Conservation (phyloP, 2,888 invertebrate species). For the Sceliomorpha sp. region DNA sequence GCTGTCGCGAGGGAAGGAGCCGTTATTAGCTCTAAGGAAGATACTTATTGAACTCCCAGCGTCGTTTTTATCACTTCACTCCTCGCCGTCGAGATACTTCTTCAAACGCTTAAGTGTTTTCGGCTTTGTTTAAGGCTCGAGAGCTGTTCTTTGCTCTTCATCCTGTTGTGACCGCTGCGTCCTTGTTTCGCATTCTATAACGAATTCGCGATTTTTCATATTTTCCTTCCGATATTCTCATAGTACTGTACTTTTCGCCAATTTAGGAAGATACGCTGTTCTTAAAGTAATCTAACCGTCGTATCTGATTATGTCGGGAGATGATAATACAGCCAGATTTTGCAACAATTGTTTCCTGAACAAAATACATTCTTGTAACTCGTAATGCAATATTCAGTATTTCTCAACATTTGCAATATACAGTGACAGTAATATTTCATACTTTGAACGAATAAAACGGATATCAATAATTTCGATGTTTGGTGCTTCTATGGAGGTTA, state of each 20-base stretch:
- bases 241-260: too few relatives aligned
- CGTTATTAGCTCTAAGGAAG: conserved; percentile 77
- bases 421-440: neutral
- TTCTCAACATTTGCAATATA: too few relatives aligned
- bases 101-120: conserved; percentile 65
- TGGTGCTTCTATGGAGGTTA: conserved; percentile 48
- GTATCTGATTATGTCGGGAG: too few relatives aligned
- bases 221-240: too few relatives aligned
- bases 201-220: conserved; percentile 3
- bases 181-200: neutral
- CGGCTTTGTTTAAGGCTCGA: conserved; percentile 67
- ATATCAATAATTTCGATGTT: conserved; percentile 12
- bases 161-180: conserved; percentile 26
- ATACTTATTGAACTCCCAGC: conserved; percentile 79
- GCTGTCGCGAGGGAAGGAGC: conserved; percentile 60
- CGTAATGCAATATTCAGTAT: too few relatives aligned
- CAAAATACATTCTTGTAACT: too few relatives aligned
- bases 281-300: too few relatives aligned
- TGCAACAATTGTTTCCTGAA: too few relatives aligned
- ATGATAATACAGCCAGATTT: too few relatives aligned
- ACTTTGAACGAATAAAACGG: neutral
- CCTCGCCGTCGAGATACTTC: conserved; percentile 56
- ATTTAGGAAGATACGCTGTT: too few relatives aligned
- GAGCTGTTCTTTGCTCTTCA: conserved; percentile 42
- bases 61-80: conserved; percentile 72